These are phyloP conservation scores for Podiceps cristatus DNA, from an alignment of 2,113 vertebrate species.

Conservation along the genomic window DNA sequence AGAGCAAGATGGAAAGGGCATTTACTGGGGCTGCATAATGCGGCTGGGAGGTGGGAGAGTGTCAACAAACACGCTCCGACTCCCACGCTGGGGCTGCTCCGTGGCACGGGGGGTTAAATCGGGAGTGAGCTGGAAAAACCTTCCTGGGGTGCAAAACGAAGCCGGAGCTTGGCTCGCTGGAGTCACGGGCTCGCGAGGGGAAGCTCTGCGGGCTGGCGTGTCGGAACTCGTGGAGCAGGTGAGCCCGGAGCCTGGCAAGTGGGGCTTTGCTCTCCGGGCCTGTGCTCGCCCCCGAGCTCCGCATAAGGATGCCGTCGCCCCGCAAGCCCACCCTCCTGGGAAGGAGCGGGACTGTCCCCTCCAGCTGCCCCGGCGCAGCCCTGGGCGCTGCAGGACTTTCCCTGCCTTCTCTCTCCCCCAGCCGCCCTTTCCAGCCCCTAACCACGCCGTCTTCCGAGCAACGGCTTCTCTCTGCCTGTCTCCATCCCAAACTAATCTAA, in stretches of 20 bases:
- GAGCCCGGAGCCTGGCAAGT: rapidly evolving
- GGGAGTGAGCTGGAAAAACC: background rate
- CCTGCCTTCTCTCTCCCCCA: background rate
- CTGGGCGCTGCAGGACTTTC: rapidly evolving
- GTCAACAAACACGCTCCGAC: background rate
- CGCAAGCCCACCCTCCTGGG: rapidly evolving
- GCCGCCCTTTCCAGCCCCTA: background rate
- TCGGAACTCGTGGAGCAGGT: rapidly evolving
- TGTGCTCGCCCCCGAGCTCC: background rate
- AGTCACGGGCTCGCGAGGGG: background rate
- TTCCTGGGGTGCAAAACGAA: background rate
- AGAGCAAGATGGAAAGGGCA: conserved; percentile 49
- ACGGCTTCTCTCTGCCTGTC: background rate
- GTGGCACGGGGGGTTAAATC: rapidly evolving
- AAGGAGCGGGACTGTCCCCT: rapidly evolving
- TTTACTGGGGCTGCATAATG: background rate
- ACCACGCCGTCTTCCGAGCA: rapidly evolving
- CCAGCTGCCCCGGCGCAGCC: rapidly evolving
- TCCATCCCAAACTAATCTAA: background rate
- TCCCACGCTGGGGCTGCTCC: background rate
- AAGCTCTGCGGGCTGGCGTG: rapidly evolving
- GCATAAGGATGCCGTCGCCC: rapidly evolving
- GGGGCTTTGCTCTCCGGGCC: rapidly evolving
- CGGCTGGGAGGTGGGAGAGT: background rate
- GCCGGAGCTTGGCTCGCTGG: background rate